Conservation (phyloP, 2,888 invertebrate species). For the Acanthoscelides obtectus region DNA sequence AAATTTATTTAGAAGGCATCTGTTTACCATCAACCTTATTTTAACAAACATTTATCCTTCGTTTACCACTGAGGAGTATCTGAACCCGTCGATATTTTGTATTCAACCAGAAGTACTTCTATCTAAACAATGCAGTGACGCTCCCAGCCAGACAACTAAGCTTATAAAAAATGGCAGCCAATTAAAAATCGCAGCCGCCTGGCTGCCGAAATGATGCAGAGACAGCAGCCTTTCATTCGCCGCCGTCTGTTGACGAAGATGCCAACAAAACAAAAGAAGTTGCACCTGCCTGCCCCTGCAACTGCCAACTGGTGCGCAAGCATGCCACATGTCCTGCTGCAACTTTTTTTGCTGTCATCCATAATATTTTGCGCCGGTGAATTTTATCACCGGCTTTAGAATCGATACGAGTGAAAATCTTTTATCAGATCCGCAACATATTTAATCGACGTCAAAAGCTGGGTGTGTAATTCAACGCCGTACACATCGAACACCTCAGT, state of each 20-base stretch:
- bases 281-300: not conserved
- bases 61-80: no score
- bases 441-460: no score
- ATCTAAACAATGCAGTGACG: not conserved
- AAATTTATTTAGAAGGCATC: no score
- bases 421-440: no score
- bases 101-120: not conserved
- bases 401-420: not conserved
- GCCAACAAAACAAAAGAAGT: not conserved
- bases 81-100: no score
- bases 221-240: not conserved
- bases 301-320: not conserved
- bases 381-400: not conserved
- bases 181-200: not conserved
- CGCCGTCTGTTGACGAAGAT: not conserved
- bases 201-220: not conserved
- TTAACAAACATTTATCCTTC: no score
- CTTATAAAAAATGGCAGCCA: not conserved
- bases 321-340: not conserved
- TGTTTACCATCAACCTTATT: no score
- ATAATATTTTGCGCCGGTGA: not conserved
- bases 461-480: no score
- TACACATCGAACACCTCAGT: no score
- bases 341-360: not conserved
- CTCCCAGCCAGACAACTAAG: not conserved